Conservation (phyloP, 2,888 invertebrate genomes). For the Lasius platythorax region DNA sequence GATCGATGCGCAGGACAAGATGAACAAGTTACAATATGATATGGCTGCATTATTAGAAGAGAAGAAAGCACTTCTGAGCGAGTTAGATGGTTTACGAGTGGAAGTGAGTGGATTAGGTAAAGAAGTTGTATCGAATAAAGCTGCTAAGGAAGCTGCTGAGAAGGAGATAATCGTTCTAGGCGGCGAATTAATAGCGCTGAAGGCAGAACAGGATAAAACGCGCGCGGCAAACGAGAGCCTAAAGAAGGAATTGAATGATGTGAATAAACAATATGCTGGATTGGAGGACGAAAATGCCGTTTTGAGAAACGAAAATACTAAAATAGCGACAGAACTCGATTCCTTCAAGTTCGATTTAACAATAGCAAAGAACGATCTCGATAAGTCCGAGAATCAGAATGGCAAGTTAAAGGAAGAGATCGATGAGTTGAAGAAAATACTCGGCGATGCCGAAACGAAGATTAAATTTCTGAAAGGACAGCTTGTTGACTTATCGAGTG, state of each 20-base stretch:
- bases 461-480: constrained; percentile 43
- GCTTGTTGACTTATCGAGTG: constrained; percentile 45
- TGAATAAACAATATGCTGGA: neutral
- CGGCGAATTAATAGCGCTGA: constrained; percentile 66
- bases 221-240: constrained; percentile 66
- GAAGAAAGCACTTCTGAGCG: constrained; percentile 64
- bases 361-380: constrained; percentile 29
- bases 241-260: constrained; percentile 50
- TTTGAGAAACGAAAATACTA: constrained; percentile 45
- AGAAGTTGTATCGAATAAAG: constrained; percentile 64
- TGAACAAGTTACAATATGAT: constrained; percentile 43
- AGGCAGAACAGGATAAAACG: constrained; percentile 59
- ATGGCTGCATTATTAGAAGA: constrained; percentile 50
- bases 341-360: constrained; percentile 44
- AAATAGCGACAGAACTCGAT: constrained; percentile 36
- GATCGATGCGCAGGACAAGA: constrained; percentile 22
- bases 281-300: constrained; percentile 32
- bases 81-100: constrained; percentile 66
- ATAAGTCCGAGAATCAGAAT: constrained; percentile 14
- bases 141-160: constrained; percentile 56
- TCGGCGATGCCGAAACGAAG: constrained; percentile 43
- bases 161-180: constrained; percentile 65
- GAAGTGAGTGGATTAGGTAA: constrained; percentile 65
- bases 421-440: constrained; percentile 37
- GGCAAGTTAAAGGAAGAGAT: constrained; percentile 50